Base-by-base conservation (phyloP, 2,797 vertebrate species). In the Orientallactaga sibirica region DNA sequence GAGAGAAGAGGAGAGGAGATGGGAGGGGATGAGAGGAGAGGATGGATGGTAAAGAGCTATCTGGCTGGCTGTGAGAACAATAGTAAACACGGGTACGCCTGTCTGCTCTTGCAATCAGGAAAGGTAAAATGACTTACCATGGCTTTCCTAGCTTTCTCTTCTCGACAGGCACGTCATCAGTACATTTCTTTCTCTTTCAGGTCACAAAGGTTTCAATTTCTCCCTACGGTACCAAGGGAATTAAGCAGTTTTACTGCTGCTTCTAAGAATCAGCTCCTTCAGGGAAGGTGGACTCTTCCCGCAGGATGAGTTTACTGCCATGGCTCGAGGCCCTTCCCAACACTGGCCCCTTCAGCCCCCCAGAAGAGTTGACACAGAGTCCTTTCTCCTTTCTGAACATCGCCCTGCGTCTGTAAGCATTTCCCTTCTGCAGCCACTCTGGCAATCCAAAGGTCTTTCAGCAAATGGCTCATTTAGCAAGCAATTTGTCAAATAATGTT, bases 401-500 rank as follows among this genome's bases (percentile, higher is more conserved):
- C 95, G 93, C 97, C 97, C 97, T 95, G 96, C 93, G 95, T 98
- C 96, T 97, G 95, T 95, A 97, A 98, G 96, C 80, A 41, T 96
- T 98, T 98, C 96, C 97, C 88, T 81, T 94, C 11, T 61, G 71
- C 27, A 96, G 67, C 85, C 80, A 96, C 92, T 43, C 62, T 78
- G 77, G 94, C 97, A 97, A 62, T 97, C 94, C n/a, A 95, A 97
- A 97, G 96, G 0, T n/a, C 66, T 93, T 93, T 96, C 95, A 97
- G 84, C 97, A 97, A 98, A 98, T 97, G 96, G 93, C 90, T 98
- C 97, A 97, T 97, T 98, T 98, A 98, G 97, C 80, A 91, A 97
- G 97, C 97, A 97, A 92, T 98, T 98, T 98, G 97, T 98, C 97
- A 97, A 98, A 97, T 97, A 97, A 97, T 96, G 91, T 97, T 97